A percentile compares a stretch with the other conserved stretches of the same genome.
phyloP scores from a whole-genome alignment of 2,113 vertebrate genomes.

The cattle (Bos taurus) region ARS-UCD2.0 NC_037335.1:28830501-28831000 shows the following conservation, averaged over 20 bases:
- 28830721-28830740: not conserved
- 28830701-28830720: not conserved
- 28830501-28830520: not conserved
- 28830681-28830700: not conserved
- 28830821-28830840: not conserved
- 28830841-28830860: not conserved
- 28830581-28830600: not conserved
- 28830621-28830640: not conserved
- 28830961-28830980: not conserved
- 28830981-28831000: not conserved
- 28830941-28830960: not conserved
- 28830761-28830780: not conserved
- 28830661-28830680: not conserved
- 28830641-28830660: not conserved
- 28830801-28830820: not conserved
- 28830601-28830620: not conserved
- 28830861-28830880: not conserved
- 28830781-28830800: not conserved
- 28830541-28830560: not conserved
- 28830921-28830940: not conserved
- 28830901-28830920: not conserved
- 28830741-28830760: not conserved
- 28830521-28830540: not conserved
- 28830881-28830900: not conserved
- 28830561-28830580: not conserved